Base-by-base conservation (phyloP, 2,888 invertebrate genomes). In the Cremastinae sp. region DNA sequence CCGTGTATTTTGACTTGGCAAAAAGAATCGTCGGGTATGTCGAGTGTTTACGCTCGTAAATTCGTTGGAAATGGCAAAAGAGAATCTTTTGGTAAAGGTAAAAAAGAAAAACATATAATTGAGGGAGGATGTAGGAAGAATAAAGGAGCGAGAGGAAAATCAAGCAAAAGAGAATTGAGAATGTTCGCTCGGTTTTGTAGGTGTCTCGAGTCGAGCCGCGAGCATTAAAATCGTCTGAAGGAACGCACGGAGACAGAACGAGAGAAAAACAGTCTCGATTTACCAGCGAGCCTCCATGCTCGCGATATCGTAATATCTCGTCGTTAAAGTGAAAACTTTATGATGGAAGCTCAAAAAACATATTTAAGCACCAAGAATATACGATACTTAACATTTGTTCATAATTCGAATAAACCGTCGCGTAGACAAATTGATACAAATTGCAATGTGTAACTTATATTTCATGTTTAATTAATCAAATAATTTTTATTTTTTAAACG, bases 31-130 rank as follows among this genome's bases (percentile, higher is more conserved):
- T 79, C 80, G 80, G 81, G 81, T 83, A 79, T 83, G 87, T 86
- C 85, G 86, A 65, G 79, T 88, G 87, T 88, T 89, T 88, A 88
- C 83, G 80, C 83, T 86, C 86, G 82, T 88, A 88, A 87, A 84
- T 87, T 85, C 83, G 81, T 82, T 81, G 84, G 80, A 69, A 71
- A 68, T 73, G 74, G 16, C 72, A 16, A 55, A 56, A 61, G 51
- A 58, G 56, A 56, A 64, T 78, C 68, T 75, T 78, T 75, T 75
- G 28, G 28, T 5, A 28, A 28, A 28, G 2, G 5, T 3, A 28
- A 28, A 78, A 68, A 61, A 39, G 2, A 64, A 70, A 45, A 10
- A 55, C 18, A 37, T 9, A 20, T 35, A 55, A 28, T 28, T 56
- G 61, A 43, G 39, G 65, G 61, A 66, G 51, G 56, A 73, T 43